phyloP scores from a whole-genome alignment of 2,888 invertebrate species.

The Sminthurinus aureus region DNA sequence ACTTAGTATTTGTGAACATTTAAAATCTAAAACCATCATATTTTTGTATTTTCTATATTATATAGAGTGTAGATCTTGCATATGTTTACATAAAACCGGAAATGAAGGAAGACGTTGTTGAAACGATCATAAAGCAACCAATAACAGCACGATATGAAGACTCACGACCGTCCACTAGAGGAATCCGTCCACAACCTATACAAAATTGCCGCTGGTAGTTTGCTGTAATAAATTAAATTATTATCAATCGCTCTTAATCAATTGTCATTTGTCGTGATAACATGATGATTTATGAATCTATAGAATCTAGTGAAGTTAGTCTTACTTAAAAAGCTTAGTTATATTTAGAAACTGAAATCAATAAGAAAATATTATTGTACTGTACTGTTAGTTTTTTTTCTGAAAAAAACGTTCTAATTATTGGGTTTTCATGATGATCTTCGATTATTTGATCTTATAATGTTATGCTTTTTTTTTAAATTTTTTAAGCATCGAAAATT shows the following conservation, averaged over 20 bases:
- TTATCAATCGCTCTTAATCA: not conserved
- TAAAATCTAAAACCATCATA: not conserved
- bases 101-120: conserved; percentile 34
- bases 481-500: no score
- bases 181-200: conserved; percentile 20
- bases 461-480: no score
- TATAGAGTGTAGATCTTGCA: conserved; percentile 47
- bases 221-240: not conserved
- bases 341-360: no score
- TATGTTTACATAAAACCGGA: conserved; percentile 43
- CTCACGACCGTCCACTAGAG: conserved; percentile 12
- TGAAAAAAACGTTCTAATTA: no score
- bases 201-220: conserved; percentile 23
- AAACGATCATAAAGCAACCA: not conserved
- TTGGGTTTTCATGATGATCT: no score
- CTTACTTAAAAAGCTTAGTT: no score
- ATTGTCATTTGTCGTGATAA: not conserved
- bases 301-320: no score
- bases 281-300: no score
- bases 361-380: no score
- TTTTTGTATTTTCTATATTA: not conserved
- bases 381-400: no score
- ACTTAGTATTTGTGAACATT: not conserved
- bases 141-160: conserved; percentile 25
- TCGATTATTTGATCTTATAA: no score